Conservation (phyloP, 2,888 invertebrate genomes). For the Agonum fuliginosum region DNA sequence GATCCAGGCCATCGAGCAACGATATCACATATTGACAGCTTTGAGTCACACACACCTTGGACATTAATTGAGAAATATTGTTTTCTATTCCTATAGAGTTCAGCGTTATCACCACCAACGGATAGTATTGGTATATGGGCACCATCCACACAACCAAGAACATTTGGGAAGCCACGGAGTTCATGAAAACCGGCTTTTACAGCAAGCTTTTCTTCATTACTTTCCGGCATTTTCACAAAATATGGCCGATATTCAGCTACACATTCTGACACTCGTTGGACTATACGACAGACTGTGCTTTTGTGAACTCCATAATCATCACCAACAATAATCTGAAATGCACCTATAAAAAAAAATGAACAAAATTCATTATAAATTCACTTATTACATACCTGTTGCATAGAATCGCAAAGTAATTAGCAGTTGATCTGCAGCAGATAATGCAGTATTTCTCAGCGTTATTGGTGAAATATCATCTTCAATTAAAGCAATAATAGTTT, state of each 20-base stretch:
- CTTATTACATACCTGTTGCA: no score
- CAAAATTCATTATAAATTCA: no score
- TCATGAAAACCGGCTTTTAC: background rate
- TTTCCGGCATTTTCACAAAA: background rate
- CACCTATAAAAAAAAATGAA: no score
- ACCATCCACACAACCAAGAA: no score
- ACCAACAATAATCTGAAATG: background rate
- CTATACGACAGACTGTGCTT: no score
- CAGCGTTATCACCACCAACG: background rate
- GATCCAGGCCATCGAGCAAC: no score
- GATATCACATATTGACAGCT: background rate
- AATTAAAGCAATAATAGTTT: background rate
- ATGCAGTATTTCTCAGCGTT: background rate
- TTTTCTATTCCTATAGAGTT: background rate
- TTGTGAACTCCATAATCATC: no score
- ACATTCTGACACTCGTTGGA: no score
- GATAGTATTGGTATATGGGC: background rate
- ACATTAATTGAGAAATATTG: background rate
- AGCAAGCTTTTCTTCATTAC: background rate
- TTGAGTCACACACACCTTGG: background rate
- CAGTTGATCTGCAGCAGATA: background rate
- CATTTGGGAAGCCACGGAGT: background rate
- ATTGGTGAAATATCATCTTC: background rate
- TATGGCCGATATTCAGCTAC: background rate
- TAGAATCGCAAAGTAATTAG: background rate